Evolutionary conservation across 2,888 invertebrate genomes (phyloP), one percentile per base, ranked within the genome.

Genomic region (Dryobotodes eremita): DNA sequence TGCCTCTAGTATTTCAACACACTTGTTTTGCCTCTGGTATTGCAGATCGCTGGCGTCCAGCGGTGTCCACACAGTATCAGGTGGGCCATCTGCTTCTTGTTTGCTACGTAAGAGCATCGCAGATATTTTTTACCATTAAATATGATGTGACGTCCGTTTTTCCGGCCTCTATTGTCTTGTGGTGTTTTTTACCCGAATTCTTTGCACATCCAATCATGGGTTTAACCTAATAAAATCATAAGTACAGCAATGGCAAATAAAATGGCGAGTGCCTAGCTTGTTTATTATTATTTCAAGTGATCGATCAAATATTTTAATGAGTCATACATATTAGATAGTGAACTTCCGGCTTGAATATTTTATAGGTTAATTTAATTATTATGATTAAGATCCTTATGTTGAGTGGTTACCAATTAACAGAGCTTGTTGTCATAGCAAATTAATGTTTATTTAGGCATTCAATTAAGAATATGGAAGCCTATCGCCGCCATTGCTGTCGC

Each of bases 251-350:
- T 17, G 6, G 6, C 46, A 77, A 79, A 83, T 26, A 80, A 62
- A 36, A 48, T 68, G 53, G 48, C 66, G 59, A 66, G 31, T 57
- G 55, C 50, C 5, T 15, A 59, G 46, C 61, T 55, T 83, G 65
- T 83, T 80, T 76, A 78, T 59, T 59, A 53, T 57, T 53, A 53
- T 53, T 61, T 61, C 36, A 83, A 68, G 55, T 62, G 79, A 84
- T 79, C 53, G 69, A 80, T 70, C 80, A 36, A 84, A 80, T 79
- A 80, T 79, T 79, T 84, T 26, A 50, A 26, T 65, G 50, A 64
- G 15, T 83, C 83, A 66, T 31, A 48, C 20, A 26, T 50, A 26
- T 53, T 31, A 50, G n/a, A 46, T 57, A 57, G 46, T 48, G n/a
- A 53, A 70, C 57, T 70, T 80, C 84, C 80, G 69, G 59, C 46